Evolutionary conservation across 2,113 vertebrate species (phyloP), one percentile per base, ranked within the genome.

Genomic region (Mohoua ochrocephala): DNA sequence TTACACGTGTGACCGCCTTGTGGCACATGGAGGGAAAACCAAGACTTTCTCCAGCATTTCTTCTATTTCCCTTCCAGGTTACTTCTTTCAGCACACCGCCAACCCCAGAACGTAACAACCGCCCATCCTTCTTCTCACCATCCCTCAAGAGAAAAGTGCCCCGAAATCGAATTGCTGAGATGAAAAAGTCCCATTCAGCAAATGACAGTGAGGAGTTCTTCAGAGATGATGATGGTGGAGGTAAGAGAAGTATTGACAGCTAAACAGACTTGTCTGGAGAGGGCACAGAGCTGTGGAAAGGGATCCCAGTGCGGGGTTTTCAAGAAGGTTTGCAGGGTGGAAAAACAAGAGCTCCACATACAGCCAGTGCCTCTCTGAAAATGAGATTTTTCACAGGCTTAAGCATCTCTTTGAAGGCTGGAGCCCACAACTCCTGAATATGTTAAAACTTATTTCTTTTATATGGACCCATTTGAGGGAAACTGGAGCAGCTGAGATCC

Each of bases 201-300:
- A 99, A 99, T 0, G 99, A 99, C 98, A 99, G 99, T 5, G 99
- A 99, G 91, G 99, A 99, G 75, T 99, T 99, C 97, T 99, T 99
- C 98, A 98, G 99, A 87, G 99, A 99, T 88, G 99, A 99, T 13
- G 98, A 98, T 0, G 97, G 98, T 0, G 98, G 79, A 69, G 99
- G 99, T 99, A 94, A 97, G 87, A 89, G 33, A 61, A 77, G 19
- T 49, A 21, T 3, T 75, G 39, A 4, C 63, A 44, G 26, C 73
- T 47, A 23, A 39, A 44, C 35, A 61, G 26, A 8, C 22, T 45
- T 63, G 59, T 63, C 42, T 73, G 84, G 41, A 50, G 67, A 68
- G 67, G 47, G 9, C 23, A 52, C 44, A 69, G 82, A 47, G 27
- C 49, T 71, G 6, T 45, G n/a, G 31, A 65, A 73, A 44, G 42